These are phyloP conservation scores for Hylomyscus alleni DNA, from an alignment of 2,797 vertebrate genomes.

Conservation along the genomic window DNA sequence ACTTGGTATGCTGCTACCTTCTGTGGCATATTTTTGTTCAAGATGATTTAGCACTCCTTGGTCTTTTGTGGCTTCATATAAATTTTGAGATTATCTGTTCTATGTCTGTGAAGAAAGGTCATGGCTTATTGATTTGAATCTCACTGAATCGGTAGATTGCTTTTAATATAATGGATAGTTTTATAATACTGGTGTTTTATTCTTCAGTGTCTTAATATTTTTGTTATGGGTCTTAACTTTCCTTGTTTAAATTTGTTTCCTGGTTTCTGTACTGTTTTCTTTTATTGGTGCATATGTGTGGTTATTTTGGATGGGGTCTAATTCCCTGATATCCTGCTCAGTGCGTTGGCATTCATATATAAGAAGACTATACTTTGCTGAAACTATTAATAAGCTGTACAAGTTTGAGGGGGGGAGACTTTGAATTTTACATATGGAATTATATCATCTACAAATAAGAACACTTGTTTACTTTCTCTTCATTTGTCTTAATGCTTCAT, in stretches of 20 bases:
- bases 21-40: neutral
- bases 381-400: neutral
- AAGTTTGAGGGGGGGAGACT: neutral
- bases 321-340: neutral
- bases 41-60: neutral
- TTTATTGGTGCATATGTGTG: neutral
- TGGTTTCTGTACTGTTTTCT: neutral
- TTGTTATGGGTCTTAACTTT: neutral
- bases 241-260: neutral
- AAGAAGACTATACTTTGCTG: neutral
- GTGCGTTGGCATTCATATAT: neutral
- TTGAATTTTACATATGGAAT: neutral
- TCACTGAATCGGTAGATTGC: neutral
- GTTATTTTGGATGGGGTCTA: neutral
- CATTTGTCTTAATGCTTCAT: neutral
- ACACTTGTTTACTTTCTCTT: neutral
- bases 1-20: neutral
- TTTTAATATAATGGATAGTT: neutral
- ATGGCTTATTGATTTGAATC: neutral
- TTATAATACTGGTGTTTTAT: neutral
- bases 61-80: neutral
- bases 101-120: neutral
- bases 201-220: neutral
- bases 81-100: neutral
- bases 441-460: neutral